Evolutionary conservation across 2,888 invertebrate species (phyloP).

Genomic region (Pterostichus madidus): DNA sequence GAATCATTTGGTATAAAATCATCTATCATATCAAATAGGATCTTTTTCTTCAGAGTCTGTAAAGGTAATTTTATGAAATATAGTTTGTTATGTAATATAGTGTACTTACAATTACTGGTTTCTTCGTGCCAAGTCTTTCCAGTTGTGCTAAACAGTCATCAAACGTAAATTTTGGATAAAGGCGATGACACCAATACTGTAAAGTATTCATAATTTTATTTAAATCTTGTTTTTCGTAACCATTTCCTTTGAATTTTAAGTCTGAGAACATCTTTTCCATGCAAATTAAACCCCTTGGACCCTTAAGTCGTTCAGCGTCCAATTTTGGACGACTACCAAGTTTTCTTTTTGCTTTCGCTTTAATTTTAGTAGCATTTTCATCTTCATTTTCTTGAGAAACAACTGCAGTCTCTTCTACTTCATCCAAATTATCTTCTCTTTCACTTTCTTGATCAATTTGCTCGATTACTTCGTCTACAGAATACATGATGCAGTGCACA

Average conservation of each 20-base stretch:
- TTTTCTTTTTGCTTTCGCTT: slow-evolving; percentile 79
- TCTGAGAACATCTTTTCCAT: slow-evolving; percentile 89
- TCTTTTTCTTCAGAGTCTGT: slow-evolving; percentile 84
- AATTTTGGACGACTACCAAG: slow-evolving; percentile 81
- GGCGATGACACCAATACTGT: slow-evolving; percentile 96
- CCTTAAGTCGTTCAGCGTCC: slow-evolving; percentile 85
- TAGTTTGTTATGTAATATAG: not conserved
- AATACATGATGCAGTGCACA: slow-evolving; percentile 67
- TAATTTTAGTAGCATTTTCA: slow-evolving; percentile 75
- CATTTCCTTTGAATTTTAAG: slow-evolving; percentile 90
- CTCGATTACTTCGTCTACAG: slow-evolving; percentile 68
- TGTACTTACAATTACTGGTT: slow-evolving; percentile 84
- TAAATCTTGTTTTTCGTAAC: slow-evolving; percentile 90
- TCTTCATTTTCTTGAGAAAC: slow-evolving; percentile 75
- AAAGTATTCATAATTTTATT: slow-evolving; percentile 88
- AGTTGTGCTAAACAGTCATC: slow-evolving; percentile 89
- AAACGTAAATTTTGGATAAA: slow-evolving; percentile 94
- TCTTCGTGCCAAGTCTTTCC: slow-evolving; percentile 91
- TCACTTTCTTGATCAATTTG: slow-evolving; percentile 67
- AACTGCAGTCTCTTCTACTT: slow-evolving; percentile 77
- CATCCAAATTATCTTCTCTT: slow-evolving; percentile 73
- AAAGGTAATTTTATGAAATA: slow-evolving; percentile 68
- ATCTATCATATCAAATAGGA: slow-evolving; percentile 82
- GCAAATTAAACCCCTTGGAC: slow-evolving; percentile 89
- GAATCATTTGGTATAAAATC: slow-evolving; percentile 73